Percentiles rank a stretch among this genome's conserved stretches.
Evolutionary conservation across 2,888 invertebrate species (phyloP).

Genomic region (Melikaiella ostensackeni): DNA sequence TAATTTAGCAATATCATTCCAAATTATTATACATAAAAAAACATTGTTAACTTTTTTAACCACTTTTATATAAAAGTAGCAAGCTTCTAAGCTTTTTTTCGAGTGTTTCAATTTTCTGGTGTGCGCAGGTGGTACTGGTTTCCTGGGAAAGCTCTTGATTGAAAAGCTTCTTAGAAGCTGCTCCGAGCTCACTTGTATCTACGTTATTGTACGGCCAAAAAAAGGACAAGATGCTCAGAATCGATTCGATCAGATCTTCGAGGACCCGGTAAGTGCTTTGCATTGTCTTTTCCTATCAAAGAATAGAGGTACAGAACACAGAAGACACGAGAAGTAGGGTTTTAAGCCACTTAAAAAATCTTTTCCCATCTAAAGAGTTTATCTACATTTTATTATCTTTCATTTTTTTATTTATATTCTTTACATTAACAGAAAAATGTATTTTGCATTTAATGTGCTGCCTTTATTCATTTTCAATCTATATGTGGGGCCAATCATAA

Average conservation of each 20-base stretch:
- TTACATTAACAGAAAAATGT: too few relatives aligned
- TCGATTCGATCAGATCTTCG: constrained; percentile 83
- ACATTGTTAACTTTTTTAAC: too few relatives aligned
- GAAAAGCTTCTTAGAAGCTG: constrained; percentile 82
- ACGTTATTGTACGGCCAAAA: constrained; percentile 80
- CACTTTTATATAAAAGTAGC: too few relatives aligned
- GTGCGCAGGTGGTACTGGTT: constrained; percentile 76
- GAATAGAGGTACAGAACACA: constrained; percentile 18
- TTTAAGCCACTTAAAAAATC: constrained; percentile 18
- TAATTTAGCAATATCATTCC: too few relatives aligned
- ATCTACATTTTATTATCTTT: neutral
- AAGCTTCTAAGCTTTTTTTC: neutral
- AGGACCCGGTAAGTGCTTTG: constrained; percentile 80
- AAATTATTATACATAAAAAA: too few relatives aligned
- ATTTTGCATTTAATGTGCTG: too few relatives aligned
- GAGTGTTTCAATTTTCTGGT: constrained; percentile 1
- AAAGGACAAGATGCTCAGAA: constrained; percentile 83
- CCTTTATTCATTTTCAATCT: too few relatives aligned
- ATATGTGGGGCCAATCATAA: too few relatives aligned
- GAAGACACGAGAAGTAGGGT: constrained; percentile 8
- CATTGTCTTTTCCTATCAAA: constrained; percentile 26
- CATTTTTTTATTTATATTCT: neutral
- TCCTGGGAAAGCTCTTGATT: constrained; percentile 79
- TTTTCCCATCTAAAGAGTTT: neutral
- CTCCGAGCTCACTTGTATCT: constrained; percentile 79